Evolutionary conservation across 2,797 vertebrate species (phyloP), one percentile per base, ranked within the genome.

Genomic region (Glyptemys insculpta): DNA sequence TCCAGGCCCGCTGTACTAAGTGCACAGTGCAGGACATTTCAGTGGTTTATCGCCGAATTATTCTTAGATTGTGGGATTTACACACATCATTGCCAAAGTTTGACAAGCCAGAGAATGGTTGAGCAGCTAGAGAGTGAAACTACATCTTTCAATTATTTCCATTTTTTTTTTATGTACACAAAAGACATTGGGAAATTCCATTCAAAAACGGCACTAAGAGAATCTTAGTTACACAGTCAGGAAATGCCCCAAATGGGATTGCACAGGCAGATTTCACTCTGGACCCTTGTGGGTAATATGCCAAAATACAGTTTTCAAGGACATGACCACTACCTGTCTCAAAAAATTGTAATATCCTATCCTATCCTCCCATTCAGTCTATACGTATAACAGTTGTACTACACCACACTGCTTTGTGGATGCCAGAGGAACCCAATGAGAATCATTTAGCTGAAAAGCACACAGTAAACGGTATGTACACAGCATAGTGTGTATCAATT

Each of bases 131-230:
- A 31, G 65, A 37, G 52, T 37, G 53, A 91, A 87, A 83, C 27
- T 50, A 8, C 19, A 23, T 54, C 19, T 41, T n/a, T 49, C 12
- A 27, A 29, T 74, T 56, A 81, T 89, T 62, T 29, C 59, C 31
- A 49, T 78, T 52, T 44, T 79, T 37, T 52, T 18, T 31, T n/a
- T 27, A 21, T 18, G 23, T 59, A 29, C 15, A 88, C 23, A 86
- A 80, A 95, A 91, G 93, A 49, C 49, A 49, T 57, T 37, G 89
- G 87, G 65, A 62, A 94, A 92, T 97, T 93, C 90, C 90, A 81
- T 72, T 68, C 1, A 59, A 8, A 92, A 91, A 92, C 27, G 84
- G 37, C 34, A 86, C 54, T 82, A 81, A 59, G 50, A 15, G 54
- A 85, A 81, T 23, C 31, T 81, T 76, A 74, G 15, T 79, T 78